Evolutionary conservation across 1,140 invertebrate genomes (phyloP).

Genomic region (Bombus confusus): DNA sequence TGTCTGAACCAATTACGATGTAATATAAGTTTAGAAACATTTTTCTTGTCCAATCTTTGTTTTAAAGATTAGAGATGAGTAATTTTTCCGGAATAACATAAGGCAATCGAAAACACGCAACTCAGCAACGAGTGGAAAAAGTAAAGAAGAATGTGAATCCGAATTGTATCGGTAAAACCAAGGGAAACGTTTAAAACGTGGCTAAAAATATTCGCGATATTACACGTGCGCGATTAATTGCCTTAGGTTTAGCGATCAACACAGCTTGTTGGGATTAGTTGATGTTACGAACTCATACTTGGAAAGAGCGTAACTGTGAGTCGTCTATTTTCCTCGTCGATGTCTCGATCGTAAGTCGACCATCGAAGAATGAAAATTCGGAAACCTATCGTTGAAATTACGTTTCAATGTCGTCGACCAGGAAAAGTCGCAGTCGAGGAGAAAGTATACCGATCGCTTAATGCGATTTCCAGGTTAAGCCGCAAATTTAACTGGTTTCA

Average conservation of each 20-base stretch:
- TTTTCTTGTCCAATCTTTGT: no score
- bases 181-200: neutral
- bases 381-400: neutral
- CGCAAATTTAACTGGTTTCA: constrained; percentile 26
- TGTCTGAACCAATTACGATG: no score
- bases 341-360: neutral
- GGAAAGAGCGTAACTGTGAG: neutral
- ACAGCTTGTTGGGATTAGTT: neutral
- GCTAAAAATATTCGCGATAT: neutral
- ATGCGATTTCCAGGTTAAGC: constrained; percentile 9
- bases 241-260: neutral
- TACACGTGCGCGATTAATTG: neutral
- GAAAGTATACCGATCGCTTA: no score
- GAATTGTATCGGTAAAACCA: no score
- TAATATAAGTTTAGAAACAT: no score
- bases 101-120: no score
- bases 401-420: neutral
- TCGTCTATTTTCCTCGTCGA: neutral
- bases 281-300: neutral
- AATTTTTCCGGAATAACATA: no score
- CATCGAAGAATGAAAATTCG: neutral
- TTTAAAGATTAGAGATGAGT: no score
- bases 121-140: no score
- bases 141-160: no score
- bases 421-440: neutral